These are phyloP conservation scores for Zaprionus obscuricornis DNA, from an alignment of 2,888 invertebrate genomes.

Conservation along the genomic window DNA sequence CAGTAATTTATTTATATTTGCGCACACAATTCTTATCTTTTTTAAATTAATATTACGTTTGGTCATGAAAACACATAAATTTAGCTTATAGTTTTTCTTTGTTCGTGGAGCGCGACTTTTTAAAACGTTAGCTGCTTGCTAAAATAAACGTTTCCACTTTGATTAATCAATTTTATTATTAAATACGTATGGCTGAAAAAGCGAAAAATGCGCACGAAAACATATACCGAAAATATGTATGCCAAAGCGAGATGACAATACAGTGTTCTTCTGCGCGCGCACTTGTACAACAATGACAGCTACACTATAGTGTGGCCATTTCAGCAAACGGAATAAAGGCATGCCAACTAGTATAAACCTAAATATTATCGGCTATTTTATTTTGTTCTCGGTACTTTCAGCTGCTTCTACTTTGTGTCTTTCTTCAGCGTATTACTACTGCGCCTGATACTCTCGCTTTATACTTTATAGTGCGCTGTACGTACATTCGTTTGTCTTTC, in stretches of 20 bases:
- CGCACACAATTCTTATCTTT: slow-evolving; percentile 19
- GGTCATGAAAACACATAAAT: slow-evolving; percentile 19
- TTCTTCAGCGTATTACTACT: slow-evolving; percentile 72
- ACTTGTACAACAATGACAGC: slow-evolving; percentile 27
- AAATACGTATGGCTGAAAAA: slow-evolving; percentile 69
- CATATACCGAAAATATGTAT: slow-evolving; percentile 35
- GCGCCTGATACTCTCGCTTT: slow-evolving; percentile 65
- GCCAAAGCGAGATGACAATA: slow-evolving; percentile 50
- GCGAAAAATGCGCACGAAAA: slow-evolving; percentile 57
- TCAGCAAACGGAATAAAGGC: slow-evolving; percentile 31
- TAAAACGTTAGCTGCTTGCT: slow-evolving; percentile 60
- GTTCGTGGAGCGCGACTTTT: slow-evolving; percentile 33
- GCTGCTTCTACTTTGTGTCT: slow-evolving; percentile 64
- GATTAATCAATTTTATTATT: slow-evolving; percentile 78
- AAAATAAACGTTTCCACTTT: slow-evolving; percentile 61
- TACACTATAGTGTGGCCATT: slow-evolving; percentile 60
- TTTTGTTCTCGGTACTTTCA: slow-evolving; percentile 60
- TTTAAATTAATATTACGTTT: slow-evolving; percentile 34
- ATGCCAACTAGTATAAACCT: slow-evolving; percentile 59
- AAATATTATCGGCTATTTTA: slow-evolving; percentile 74
- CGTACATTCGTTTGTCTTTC: slow-evolving; percentile 63
- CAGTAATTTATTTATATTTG: slow-evolving; percentile 10
- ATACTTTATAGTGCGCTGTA: slow-evolving; percentile 70
- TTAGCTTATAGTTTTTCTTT: slow-evolving; percentile 25
- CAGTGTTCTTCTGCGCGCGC: slow-evolving; percentile 31